These are phyloP conservation scores for Etia nguti DNA, from an alignment of 2,113 vertebrate species.

Conservation along the genomic window DNA sequence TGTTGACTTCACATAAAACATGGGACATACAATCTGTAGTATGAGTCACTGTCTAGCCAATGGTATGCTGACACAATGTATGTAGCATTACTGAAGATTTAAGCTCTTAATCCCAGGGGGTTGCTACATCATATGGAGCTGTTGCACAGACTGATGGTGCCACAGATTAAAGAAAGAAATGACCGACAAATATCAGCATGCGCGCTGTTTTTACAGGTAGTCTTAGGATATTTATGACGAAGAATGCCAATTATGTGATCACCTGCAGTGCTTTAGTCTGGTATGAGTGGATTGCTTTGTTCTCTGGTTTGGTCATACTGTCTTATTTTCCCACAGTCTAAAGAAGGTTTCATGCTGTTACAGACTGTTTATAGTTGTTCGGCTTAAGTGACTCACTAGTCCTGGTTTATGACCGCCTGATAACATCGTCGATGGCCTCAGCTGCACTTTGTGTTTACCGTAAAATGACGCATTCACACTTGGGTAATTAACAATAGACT, in stretches of 20 bases:
- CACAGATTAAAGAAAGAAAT: background rate
- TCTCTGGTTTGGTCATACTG: background rate
- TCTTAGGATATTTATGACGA: background rate
- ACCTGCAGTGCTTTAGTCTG: background rate
- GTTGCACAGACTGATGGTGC: background rate
- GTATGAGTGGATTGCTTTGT: background rate
- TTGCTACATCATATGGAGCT: background rate
- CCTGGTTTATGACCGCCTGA: background rate
- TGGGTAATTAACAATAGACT: background rate
- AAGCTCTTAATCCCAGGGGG: slow-evolving; percentile 27
- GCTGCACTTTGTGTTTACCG: background rate
- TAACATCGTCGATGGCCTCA: background rate
- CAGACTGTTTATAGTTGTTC: background rate
- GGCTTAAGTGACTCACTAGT: background rate
- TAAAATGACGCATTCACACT: background rate
- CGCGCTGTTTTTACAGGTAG: background rate
- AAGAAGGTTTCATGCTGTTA: background rate
- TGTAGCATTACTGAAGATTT: background rate
- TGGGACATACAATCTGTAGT: background rate
- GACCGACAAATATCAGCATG: background rate
- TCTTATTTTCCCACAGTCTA: background rate
- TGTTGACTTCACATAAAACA: background rate
- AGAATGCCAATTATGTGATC: background rate
- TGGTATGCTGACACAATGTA: slow-evolving; percentile 1
- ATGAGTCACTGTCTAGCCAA: slow-evolving; percentile 39